These are phyloP conservation scores for Nasonia oneida DNA, from an alignment of 2,888 invertebrate species.

Conservation along the genomic window DNA sequence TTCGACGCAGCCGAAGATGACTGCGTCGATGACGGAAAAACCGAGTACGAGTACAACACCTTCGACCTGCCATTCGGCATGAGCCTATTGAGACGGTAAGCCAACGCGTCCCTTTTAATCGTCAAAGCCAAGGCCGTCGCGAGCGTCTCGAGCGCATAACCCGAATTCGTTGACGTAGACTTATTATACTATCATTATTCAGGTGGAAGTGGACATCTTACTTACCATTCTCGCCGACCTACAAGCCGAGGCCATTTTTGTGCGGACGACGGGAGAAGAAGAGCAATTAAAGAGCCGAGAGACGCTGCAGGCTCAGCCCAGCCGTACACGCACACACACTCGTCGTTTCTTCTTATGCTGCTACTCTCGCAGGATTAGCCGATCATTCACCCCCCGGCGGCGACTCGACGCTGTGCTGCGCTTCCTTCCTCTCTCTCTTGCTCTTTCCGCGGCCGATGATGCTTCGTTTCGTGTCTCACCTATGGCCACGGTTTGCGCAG, in stretches of 20 bases:
- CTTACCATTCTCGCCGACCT: constrained; percentile 87
- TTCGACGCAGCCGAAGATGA: constrained; percentile 71
- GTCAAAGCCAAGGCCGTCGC: not conserved
- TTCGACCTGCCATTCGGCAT: constrained; percentile 89
- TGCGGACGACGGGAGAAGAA: constrained; percentile 60
- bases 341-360: not conserved
- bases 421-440: constrained; percentile 5
- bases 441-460: not conserved
- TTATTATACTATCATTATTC: constrained; percentile 61
- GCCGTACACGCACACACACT: not conserved
- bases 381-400: constrained; percentile 5
- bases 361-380: not conserved
- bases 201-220: constrained; percentile 86
- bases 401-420: constrained; percentile 11
- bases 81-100: constrained; percentile 82
- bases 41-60: constrained; percentile 80
- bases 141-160: not conserved
- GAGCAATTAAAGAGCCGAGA: constrained; percentile 57
- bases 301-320: constrained; percentile 13
- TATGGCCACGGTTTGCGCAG: not conserved
- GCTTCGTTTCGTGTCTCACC: constrained; percentile 2
- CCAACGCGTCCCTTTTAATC: not conserved
- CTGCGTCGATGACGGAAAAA: constrained; percentile 68
- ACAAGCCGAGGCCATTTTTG: constrained; percentile 73
- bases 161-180: not conserved